phyloP scores from a whole-genome alignment of 2,797 vertebrate genomes.

The Helicolenus hilgendorfi region DNA sequence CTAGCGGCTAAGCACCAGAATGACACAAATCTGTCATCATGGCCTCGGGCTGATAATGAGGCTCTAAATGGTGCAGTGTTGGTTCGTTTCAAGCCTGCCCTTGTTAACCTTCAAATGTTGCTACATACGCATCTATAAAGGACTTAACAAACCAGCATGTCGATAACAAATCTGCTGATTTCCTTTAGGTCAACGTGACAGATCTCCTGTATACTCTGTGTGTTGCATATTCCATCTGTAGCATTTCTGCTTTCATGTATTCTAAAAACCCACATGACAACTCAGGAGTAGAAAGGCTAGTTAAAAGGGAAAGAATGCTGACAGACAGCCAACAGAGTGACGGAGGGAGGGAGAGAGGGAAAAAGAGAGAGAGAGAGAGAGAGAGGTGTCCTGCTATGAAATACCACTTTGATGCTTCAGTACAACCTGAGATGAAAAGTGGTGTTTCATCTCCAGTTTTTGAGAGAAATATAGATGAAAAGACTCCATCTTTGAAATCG shows the following conservation, averaged over 20 bases:
- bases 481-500: slow-evolving; percentile 41
- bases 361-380: background rate
- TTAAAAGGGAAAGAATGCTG: slow-evolving; percentile 42
- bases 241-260: slow-evolving; percentile 35
- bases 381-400: slow-evolving; percentile 45
- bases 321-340: slow-evolving; percentile 43
- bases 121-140: slow-evolving; percentile 26
- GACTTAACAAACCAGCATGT: slow-evolving; percentile 36
- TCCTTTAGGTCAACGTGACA: slow-evolving; percentile 38
- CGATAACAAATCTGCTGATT: slow-evolving; percentile 39
- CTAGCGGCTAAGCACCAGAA: too few relatives aligned
- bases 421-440: slow-evolving; percentile 68
- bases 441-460: slow-evolving; percentile 65
- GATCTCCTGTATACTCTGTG: slow-evolving; percentile 9
- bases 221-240: slow-evolving; percentile 4
- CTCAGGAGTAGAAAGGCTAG: slow-evolving; percentile 27
- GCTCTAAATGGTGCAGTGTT: slow-evolving; percentile 36
- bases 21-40: background rate
- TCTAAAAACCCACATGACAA: slow-evolving; percentile 32
- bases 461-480: slow-evolving; percentile 58
- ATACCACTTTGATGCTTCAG: slow-evolving; percentile 75
- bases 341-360: background rate
- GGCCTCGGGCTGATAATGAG: slow-evolving; percentile 42
- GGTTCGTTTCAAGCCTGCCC: slow-evolving; percentile 28
- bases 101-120: slow-evolving; percentile 54